phyloP scores from a whole-genome alignment of 2,888 invertebrate genomes.

The Pardosa pseudoannulata region DNA sequence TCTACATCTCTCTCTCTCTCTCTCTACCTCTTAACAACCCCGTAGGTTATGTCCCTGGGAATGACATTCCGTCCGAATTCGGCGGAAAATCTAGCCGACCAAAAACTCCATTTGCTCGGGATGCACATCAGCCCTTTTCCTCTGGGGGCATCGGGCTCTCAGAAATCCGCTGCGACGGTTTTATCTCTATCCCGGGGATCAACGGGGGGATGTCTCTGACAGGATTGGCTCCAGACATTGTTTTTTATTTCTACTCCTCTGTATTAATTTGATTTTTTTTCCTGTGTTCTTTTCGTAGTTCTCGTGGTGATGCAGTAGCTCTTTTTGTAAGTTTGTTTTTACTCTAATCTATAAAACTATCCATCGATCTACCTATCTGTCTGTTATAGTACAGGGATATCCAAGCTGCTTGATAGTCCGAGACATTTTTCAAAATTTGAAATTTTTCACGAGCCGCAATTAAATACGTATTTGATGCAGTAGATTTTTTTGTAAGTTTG shows the following conservation, averaged over 20 bases:
- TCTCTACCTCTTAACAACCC: conserved; percentile 33
- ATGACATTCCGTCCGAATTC: conserved; percentile 29
- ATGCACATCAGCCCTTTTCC: conserved; percentile 17
- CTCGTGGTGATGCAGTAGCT: too few species aligned
- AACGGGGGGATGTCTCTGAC: conserved; percentile 42
- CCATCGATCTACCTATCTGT: too few species aligned
- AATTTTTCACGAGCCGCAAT: too few species aligned
- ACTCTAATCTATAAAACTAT: too few species aligned
- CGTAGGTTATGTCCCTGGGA: conserved; percentile 41
- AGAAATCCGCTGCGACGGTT: not conserved
- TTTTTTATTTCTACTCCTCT: not conserved
- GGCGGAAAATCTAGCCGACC: conserved; percentile 45
- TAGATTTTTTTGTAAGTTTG: too few species aligned
- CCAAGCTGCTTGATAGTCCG: too few species aligned
- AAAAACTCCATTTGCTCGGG: conserved; percentile 58
- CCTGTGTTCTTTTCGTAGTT: too few species aligned
- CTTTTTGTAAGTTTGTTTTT: too few species aligned
- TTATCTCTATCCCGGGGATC: conserved; percentile 6
- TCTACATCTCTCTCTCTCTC: too few species aligned
- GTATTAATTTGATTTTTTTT: not conserved
- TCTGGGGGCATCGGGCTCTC: conserved; percentile 33
- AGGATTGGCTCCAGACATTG: conserved; percentile 12
- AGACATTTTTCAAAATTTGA: too few species aligned
- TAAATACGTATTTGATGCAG: too few species aligned
- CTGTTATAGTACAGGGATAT: too few species aligned